Evolutionary conservation across 2,797 vertebrate genomes (phyloP), one percentile per base, ranked within the genome.

Genomic region (Paguma larvata): DNA sequence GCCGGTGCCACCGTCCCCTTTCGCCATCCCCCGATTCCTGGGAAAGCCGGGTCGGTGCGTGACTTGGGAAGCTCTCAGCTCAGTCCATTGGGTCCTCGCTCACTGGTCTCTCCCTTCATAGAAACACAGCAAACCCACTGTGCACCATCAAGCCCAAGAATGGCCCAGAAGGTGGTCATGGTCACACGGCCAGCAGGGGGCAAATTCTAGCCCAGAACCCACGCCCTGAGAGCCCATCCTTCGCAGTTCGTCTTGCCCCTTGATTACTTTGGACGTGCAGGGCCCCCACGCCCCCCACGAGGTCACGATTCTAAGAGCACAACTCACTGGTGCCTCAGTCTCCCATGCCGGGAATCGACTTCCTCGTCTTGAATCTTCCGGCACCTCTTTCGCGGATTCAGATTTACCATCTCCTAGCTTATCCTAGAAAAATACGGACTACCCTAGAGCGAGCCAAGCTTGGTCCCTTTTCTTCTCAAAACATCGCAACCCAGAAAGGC

Each of bases 41-140:
- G 59, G 46, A 59, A 83, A 68, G 13, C 65, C 62, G 14, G 15
- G 53, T 65, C n/a, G n/a, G 19, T 8, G 65, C 7, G 10, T 68
- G 67, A 65, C 68, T 14, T 30, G 14, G 79, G 62, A 75, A 65
- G 59, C 44, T 32, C 38, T 59, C 53, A 21, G 46, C 34, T 0
- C 48, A 27, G 56, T 46, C n/a, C 0, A 0, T 25, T 1, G 0
- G 38, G 38, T 18, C 44, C 53, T 88, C 18, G 7, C 38, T 44
- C 51, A 9, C 44, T 34, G 4, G 34, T 16, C 6, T 32, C 30
- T 44, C 34, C 38, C 51, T 30, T 48, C 79, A 30, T 32, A 11
- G 34, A 38, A 34, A 32, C n/a, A 62, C 4, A 59, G 56, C 63
- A 87, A 11, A 59, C 8, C 4, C 4, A 2, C 30, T 41, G 19